Evolutionary conservation across 2,797 vertebrate species (phyloP).

Genomic region (Dendrocincla tyrannina): DNA sequence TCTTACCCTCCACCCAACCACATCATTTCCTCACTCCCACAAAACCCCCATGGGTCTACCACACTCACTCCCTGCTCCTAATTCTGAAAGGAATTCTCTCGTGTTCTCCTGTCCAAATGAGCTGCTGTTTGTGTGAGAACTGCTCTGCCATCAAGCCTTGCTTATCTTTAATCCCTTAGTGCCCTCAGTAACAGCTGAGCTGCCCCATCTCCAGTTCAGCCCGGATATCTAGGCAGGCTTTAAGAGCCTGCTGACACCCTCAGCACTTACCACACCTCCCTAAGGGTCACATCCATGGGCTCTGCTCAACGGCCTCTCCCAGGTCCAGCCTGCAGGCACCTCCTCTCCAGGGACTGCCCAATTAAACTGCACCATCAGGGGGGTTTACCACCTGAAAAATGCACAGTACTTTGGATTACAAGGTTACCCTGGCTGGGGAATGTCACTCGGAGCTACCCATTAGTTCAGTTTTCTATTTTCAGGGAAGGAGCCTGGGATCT

Average conservation of each 20-base stretch:
- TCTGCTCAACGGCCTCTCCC: neutral
- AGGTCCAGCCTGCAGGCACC: neutral
- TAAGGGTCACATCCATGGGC: rapidly evolving
- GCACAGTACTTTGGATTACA: neutral
- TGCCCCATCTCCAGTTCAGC: neutral
- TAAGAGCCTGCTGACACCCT: neutral
- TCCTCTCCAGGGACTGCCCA: neutral
- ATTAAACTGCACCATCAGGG: neutral
- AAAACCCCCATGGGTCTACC: neutral
- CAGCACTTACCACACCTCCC: neutral
- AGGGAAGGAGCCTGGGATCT: neutral
- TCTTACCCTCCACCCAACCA: no score
- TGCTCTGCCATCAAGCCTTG: neutral
- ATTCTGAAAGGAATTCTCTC: neutral
- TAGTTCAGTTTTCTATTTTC: neutral
- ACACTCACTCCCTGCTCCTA: neutral
- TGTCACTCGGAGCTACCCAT: neutral
- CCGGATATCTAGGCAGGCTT: neutral
- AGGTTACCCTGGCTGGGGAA: neutral
- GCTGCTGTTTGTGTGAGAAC: neutral
- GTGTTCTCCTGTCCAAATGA: neutral
- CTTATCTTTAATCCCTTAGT: neutral
- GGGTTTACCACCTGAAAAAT: neutral
- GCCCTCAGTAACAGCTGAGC: neutral
- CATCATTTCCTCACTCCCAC: neutral